Percentiles rank a stretch among this genome's conserved stretches.
phyloP scores from a whole-genome alignment of 2,113 vertebrate species.

The Atlantisia rogersi region DNA sequence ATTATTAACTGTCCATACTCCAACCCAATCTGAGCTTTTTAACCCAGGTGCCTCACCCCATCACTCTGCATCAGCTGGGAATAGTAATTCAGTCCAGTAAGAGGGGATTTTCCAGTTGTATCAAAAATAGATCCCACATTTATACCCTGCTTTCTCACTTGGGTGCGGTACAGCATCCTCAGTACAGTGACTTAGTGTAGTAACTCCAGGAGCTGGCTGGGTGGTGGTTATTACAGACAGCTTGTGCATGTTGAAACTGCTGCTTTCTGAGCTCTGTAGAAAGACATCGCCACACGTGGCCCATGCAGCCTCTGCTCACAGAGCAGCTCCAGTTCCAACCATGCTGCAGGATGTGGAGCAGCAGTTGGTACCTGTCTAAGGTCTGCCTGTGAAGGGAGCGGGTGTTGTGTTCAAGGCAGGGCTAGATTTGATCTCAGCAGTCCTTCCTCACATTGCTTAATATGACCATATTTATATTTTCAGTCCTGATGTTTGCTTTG shows the following conservation, averaged over 20 bases:
- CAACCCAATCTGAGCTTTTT: background rate
- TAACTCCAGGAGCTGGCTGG: background rate
- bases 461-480: background rate
- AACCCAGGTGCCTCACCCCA: background rate
- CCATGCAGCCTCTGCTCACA: background rate
- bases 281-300: accelerated
- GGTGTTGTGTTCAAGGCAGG: accelerated
- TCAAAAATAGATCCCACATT: background rate
- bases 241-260: background rate
- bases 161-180: background rate
- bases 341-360: accelerated
- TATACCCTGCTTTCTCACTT: background rate
- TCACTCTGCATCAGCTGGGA: background rate
- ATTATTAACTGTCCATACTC: background rate
- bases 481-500: background rate
- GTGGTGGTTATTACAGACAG: background rate
- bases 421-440: background rate
- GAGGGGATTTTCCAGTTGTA: background rate
- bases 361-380: background rate
- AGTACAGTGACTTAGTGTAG: accelerated
- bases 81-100: background rate
- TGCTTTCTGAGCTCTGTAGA: background rate
- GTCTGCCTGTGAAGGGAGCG: accelerated
- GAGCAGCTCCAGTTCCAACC: background rate
- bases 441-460: slow-evolving; percentile 21